Evolutionary conservation across 2,113 vertebrate genomes (phyloP).

Genomic region (Pterocles burchelli): DNA sequence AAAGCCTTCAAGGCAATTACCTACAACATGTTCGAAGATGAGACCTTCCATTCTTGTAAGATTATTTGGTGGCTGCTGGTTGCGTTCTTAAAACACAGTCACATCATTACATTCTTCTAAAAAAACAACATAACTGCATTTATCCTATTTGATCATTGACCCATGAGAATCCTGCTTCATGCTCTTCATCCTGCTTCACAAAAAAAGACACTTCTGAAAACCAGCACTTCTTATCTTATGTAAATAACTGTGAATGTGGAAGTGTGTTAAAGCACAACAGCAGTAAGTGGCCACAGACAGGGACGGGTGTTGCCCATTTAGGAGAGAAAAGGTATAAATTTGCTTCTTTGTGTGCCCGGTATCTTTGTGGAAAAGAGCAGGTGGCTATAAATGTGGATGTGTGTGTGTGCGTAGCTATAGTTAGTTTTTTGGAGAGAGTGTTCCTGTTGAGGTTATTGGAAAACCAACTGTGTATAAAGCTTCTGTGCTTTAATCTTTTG

Average conservation of each 20-base stretch:
- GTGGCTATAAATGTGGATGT: not conserved
- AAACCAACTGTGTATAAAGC: constrained; percentile 36
- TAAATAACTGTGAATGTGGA: constrained; percentile 33
- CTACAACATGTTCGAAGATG: constrained; percentile 59
- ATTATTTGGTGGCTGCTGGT: constrained; percentile 65
- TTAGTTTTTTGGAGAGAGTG: not conserved
- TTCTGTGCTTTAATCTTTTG: not conserved
- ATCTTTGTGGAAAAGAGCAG: constrained; percentile 17
- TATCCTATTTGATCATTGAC: constrained; percentile 66
- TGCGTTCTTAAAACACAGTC: constrained; percentile 51
- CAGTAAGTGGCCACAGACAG: not conserved
- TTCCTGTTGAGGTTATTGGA: constrained; percentile 7
- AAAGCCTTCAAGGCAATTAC: constrained; percentile 71
- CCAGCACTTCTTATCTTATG: constrained; percentile 25
- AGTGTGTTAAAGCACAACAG: constrained; percentile 44
- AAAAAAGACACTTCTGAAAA: constrained; percentile 29
- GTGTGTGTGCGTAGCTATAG: not conserved
- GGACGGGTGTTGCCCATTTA: constrained; percentile 8
- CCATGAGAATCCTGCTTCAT: constrained; percentile 47
- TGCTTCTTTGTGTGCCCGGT: not conserved
- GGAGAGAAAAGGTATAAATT: constrained; percentile 42
- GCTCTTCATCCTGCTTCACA: constrained; percentile 24
- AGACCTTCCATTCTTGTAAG: constrained; percentile 64
- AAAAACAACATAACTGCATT: constrained; percentile 48
- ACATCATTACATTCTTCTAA: constrained; percentile 52